Percentiles rank a stretch among this genome's conserved stretches.
These are phyloP conservation scores for Amorpha juglandis DNA, from an alignment of 2,888 invertebrate genomes.

Conservation along the genomic window DNA sequence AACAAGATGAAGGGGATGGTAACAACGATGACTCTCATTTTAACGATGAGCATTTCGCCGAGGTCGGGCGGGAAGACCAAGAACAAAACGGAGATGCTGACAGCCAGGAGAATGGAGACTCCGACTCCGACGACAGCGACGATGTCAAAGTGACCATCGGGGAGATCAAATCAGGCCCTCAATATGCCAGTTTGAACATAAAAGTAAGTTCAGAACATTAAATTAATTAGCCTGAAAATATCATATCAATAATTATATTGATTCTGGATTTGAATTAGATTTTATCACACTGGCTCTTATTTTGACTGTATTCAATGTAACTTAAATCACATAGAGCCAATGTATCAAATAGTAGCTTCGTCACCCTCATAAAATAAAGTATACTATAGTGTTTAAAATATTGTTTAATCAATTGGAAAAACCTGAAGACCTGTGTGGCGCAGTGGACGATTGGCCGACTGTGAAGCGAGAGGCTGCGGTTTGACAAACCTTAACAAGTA, in stretches of 20 bases:
- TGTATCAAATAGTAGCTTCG: too few relatives aligned
- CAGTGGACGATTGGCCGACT: too few relatives aligned
- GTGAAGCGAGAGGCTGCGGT: too few relatives aligned
- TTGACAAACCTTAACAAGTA: too few relatives aligned
- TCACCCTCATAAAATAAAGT: too few relatives aligned
- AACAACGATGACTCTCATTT: slow-evolving; percentile 80
- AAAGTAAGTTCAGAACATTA: too few relatives aligned
- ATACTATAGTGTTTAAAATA: too few relatives aligned
- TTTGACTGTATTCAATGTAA: too few relatives aligned
- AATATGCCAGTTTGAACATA: slow-evolving; percentile 89
- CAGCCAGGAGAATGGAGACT: slow-evolving; percentile 84
- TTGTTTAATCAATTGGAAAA: too few relatives aligned
- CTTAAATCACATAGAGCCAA: too few relatives aligned
- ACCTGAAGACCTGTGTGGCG: too few relatives aligned
- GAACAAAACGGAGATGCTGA: slow-evolving; percentile 75
- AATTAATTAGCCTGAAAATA: neutral
- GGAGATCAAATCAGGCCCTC: slow-evolving; percentile 91
- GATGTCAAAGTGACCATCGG: slow-evolving; percentile 97
- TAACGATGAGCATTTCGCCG: slow-evolving; percentile 79
- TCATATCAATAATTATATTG: slow-evolving; percentile 1
- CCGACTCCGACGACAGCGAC: slow-evolving; percentile 90
- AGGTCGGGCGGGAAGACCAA: slow-evolving; percentile 67
- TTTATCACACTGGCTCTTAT: too few relatives aligned
- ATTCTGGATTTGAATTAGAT: neutral
- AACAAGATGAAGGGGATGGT: slow-evolving; percentile 79